Conservation (phyloP, 2,888 invertebrate species). For the Dione vanillae region DNA sequence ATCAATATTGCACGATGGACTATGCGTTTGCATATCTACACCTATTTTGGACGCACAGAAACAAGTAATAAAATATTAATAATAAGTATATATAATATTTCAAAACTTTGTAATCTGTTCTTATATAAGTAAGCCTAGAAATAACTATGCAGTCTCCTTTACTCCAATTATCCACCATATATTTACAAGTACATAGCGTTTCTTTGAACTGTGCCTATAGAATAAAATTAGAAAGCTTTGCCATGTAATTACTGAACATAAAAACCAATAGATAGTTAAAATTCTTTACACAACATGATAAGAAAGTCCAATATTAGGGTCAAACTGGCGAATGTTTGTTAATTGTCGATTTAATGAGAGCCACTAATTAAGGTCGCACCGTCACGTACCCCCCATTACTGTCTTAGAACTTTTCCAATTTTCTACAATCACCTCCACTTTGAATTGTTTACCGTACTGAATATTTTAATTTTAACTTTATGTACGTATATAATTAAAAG, state of each 20-base stretch:
- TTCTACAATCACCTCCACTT: slow-evolving; percentile 65
- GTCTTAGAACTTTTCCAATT: slow-evolving; percentile 77
- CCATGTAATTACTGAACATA: slow-evolving; percentile 19
- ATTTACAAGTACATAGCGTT: slow-evolving; percentile 3
- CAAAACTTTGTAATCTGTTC: too few species aligned
- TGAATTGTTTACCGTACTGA: slow-evolving; percentile 53
- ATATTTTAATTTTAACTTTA: slow-evolving; percentile 40
- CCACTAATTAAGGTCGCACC: slow-evolving; percentile 69
- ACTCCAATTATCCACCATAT: neutral
- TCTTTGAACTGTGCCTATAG: slow-evolving; percentile 4
- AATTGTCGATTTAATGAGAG: slow-evolving; percentile 72
- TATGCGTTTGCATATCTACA: too few species aligned
- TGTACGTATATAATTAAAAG: slow-evolving; percentile 25
- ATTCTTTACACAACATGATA: slow-evolving; percentile 42
- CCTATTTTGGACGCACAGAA: neutral
- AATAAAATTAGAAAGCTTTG: slow-evolving; percentile 19
- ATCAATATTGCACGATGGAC: too few species aligned
- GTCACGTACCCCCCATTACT: slow-evolving; percentile 61
- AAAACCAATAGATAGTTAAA: slow-evolving; percentile 36
- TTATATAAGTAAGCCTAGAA: neutral
- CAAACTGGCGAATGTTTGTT: slow-evolving; percentile 63
- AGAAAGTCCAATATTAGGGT: slow-evolving; percentile 67
- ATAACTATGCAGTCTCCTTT: neutral
- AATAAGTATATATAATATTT: too few species aligned
- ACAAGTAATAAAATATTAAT: too few species aligned